Conservation (phyloP, 1,140 invertebrate species). For the Whitmania pigra region DNA sequence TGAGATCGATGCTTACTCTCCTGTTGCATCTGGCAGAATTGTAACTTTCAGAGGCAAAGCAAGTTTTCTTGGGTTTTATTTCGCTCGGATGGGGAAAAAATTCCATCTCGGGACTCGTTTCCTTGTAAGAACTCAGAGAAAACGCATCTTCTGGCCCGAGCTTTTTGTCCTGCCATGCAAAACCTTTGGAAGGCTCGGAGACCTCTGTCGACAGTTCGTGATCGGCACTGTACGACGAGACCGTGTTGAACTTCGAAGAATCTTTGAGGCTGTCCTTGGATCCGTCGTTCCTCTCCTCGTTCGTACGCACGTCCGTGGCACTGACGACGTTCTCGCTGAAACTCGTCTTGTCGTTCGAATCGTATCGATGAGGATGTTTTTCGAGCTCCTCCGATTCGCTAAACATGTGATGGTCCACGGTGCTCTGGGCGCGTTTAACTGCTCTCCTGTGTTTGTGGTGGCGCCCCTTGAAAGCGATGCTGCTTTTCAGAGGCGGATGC, state of each 20-base stretch:
- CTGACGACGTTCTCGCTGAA: not conserved
- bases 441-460: conserved; percentile 26
- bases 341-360: no score
- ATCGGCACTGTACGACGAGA: not conserved
- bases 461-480: not conserved
- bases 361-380: no score
- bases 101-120: conserved; percentile 21
- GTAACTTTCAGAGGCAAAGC: no score
- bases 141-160: conserved; percentile 4
- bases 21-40: no score
- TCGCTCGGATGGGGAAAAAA: conserved; percentile 1
- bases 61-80: no score
- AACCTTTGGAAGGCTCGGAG: not conserved
- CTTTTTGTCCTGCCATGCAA: not conserved
- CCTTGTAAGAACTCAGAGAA: conserved; percentile 23
- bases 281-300: not conserved
- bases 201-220: not conserved
- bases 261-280: not conserved
- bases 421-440: conserved; percentile 35
- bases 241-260: not conserved
- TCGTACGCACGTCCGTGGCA: not conserved
- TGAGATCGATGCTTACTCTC: no score
- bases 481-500: not conserved
- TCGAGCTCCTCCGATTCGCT: not conserved
- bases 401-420: conserved; percentile 17